A percentile compares a stretch with the other conserved stretches of the same genome.
These are phyloP conservation scores for Mythimna vitellina DNA, from an alignment of 2,888 invertebrate species.

Conservation along the genomic window DNA sequence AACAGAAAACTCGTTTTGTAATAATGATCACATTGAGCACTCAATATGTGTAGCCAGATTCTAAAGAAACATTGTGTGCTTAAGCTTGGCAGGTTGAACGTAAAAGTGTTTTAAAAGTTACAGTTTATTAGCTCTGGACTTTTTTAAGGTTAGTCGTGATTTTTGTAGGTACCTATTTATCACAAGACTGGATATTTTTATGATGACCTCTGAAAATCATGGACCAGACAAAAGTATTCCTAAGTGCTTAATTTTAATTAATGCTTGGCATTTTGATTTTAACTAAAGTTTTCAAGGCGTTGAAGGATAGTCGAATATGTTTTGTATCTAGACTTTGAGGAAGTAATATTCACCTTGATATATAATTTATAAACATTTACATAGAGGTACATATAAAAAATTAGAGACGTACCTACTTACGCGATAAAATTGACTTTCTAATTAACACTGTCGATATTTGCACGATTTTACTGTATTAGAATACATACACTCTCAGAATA, in stretches of 20 bases:
- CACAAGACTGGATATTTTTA: too few relatives aligned
- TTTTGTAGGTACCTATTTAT: not conserved
- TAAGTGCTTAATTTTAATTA: too few relatives aligned
- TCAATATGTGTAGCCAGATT: slow-evolving; percentile 46
- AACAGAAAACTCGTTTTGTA: slow-evolving; percentile 53
- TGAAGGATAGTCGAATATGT: not conserved
- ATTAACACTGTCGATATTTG: slow-evolving; percentile 31
- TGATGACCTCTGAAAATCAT: too few relatives aligned
- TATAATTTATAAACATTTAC: not conserved
- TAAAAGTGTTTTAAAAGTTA: slow-evolving; percentile 13
- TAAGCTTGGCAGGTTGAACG: slow-evolving; percentile 5
- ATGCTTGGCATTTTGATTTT: too few relatives aligned
- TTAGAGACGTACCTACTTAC: not conserved
- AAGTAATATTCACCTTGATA: not conserved
- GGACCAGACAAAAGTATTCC: too few relatives aligned
- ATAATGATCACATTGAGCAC: slow-evolving; percentile 37
- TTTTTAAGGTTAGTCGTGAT: slow-evolving; percentile 31
- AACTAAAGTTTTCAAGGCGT: not conserved
- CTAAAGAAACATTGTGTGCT: slow-evolving; percentile 27
- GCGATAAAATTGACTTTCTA: slow-evolving; percentile 42
- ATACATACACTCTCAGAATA: slow-evolving; percentile 46
- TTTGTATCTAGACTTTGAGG: not conserved
- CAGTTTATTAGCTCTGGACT: slow-evolving; percentile 18
- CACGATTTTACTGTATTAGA: slow-evolving; percentile 36
- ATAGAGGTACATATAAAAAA: not conserved